Evolutionary conservation across 2,888 invertebrate species (phyloP), one percentile per base, ranked within the genome.

Genomic region (Diabrotica balteata): DNA sequence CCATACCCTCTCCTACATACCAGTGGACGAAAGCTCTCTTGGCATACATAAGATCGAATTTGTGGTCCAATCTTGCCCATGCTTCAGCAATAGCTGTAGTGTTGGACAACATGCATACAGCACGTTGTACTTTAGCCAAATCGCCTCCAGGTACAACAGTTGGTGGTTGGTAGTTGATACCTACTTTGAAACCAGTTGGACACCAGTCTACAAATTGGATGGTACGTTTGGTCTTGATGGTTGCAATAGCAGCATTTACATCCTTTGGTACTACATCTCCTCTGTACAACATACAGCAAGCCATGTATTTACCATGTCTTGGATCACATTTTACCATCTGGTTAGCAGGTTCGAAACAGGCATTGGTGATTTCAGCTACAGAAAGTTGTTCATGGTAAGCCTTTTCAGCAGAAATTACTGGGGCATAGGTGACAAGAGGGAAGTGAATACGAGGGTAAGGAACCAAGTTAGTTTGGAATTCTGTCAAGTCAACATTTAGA

Each of bases 31-130:
- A 97, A 10, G 97, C 97, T 72, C 97, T 90, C 85, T 97, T 97
- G 59, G 96, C 94, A 85, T 95, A 97, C 96, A 97, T 97, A 78
- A 97, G 86, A 85, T 97, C 97, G 83, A 97, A 96, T 83, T 97
- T 97, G 85, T 94, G 96, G 86, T 97, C 96, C 72, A 97, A 89
- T 81, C 97, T 92, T 32, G 96, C 96, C 97, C 97, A 97, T 51
- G 97, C 97, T 85, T 97, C 96, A 22, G 96, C 96, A 84, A 97
- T 97, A 78, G 97, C 83, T 8, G 97, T 97, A 74, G 97, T 98
- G 88, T 97, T 97, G 83, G 95, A 96, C 88, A 97, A 96, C 97
- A 97, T 97, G 90, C 97, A 98, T 42, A 98, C 96, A 75, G 97
- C 96, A 80, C 97, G 92, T 85, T 96, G 95, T 46, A 97, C 96